phyloP scores from a whole-genome alignment of 2,797 vertebrate genomes.

The Epinephelus malabaricus region DNA sequence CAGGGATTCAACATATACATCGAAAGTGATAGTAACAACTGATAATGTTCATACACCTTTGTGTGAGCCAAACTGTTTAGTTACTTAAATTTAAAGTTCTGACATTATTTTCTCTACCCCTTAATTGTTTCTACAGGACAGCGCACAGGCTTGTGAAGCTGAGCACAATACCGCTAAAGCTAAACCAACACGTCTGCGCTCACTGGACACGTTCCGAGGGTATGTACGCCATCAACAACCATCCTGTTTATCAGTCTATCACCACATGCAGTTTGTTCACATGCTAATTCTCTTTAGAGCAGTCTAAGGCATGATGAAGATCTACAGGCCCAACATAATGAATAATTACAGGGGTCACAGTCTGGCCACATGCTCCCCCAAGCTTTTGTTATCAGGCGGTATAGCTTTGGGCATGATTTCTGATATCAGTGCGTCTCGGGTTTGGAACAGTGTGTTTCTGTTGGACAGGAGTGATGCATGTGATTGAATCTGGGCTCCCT shows the following conservation, averaged over 20 bases:
- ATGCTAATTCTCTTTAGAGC: conserved; percentile 69
- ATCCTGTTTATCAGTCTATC: conserved; percentile 60
- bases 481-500: conserved; percentile 90
- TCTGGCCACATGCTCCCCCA: conserved; percentile 85
- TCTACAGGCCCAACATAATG: conserved; percentile 76
- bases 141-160: conserved; percentile 30
- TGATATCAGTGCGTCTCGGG: conserved; percentile 78
- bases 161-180: conserved; percentile 40
- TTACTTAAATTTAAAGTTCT: not conserved
- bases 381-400: conserved; percentile 80
- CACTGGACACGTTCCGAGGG: conserved; percentile 87
- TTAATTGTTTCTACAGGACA: conserved; percentile 63
- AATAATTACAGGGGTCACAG: conserved; percentile 85
- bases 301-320: conserved; percentile 76
- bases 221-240: conserved; percentile 71
- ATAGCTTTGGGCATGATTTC: conserved; percentile 83
- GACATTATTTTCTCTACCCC: conserved; percentile 6
- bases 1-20: not conserved
- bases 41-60: not conserved
- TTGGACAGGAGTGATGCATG: conserved; percentile 87
- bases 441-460: conserved; percentile 86
- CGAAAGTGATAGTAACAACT: not conserved
- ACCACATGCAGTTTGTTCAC: conserved; percentile 64
- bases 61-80: conserved; percentile 1
- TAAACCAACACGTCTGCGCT: conserved; percentile 81